phyloP scores from a whole-genome alignment of 2,113 vertebrate genomes.

The Columbina picui region DNA sequence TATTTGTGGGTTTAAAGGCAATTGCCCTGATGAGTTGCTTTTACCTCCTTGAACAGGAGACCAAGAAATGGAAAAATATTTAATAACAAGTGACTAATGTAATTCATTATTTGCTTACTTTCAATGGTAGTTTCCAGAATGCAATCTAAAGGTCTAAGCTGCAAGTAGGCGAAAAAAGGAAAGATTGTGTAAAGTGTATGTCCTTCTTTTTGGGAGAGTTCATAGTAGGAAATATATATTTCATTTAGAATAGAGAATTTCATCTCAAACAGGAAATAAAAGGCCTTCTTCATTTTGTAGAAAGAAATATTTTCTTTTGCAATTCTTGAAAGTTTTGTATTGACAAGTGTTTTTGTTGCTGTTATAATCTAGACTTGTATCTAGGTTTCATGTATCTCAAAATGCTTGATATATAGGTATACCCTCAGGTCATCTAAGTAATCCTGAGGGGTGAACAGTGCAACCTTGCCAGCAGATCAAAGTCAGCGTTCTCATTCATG shows the following conservation, averaged over 20 bases:
- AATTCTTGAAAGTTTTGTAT: neutral
- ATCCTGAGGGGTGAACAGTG: neutral
- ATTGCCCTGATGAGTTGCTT: neutral
- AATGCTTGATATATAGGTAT: neutral
- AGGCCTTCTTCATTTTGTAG: neutral
- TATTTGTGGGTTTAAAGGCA: neutral
- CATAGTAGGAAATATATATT: neutral
- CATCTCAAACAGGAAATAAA: neutral
- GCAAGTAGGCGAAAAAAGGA: neutral
- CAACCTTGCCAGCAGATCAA: neutral
- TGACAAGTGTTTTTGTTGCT: neutral
- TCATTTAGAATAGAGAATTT: neutral
- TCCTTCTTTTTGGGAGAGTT: neutral
- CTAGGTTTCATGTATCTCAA: neutral
- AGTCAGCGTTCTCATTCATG: rapidly evolving
- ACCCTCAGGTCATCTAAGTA: neutral
- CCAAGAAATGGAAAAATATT: neutral
- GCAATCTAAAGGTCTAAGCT: neutral
- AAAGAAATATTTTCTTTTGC: neutral
- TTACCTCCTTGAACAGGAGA: neutral
- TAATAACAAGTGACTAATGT: neutral
- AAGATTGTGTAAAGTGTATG: neutral
- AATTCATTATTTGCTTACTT: neutral
- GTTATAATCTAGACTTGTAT: neutral
- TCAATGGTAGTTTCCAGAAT: neutral